These are phyloP conservation scores for Actinernus sp. DNA, from an alignment of 92 coral and sea anemone species.

Conservation along the genomic window DNA sequence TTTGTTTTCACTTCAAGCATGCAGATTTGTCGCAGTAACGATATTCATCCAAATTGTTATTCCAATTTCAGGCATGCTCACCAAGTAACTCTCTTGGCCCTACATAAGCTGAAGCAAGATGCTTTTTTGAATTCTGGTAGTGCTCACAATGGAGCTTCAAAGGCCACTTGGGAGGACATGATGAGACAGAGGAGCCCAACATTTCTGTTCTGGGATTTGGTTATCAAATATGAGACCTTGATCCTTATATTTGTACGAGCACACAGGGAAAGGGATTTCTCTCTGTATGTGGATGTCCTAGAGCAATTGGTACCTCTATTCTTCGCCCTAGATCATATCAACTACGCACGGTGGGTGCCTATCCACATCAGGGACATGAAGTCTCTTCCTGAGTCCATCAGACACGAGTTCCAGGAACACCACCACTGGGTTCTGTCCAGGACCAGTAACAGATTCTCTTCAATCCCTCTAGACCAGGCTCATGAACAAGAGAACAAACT, in stretches of 20 bases:
- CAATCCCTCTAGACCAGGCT: conserved; percentile 68
- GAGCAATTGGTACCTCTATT: conserved; percentile 43
- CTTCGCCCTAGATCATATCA: conserved; percentile 58
- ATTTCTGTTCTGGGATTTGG: conserved; percentile 35
- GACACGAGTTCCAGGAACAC: conserved; percentile 37
- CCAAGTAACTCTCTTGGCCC: conserved; percentile 55
- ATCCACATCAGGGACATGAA: conserved; percentile 71
- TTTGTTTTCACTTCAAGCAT: background rate
- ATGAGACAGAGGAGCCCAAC: conserved; percentile 32
- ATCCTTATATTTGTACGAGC: conserved; percentile 46
- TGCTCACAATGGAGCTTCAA: background rate
- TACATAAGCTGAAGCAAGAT: conserved; percentile 30
- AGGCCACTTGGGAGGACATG: conserved; percentile 31
- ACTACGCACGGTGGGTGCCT: conserved; percentile 72
- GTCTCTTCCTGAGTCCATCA: conserved; percentile 45
- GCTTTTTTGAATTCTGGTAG: conserved; percentile 9
- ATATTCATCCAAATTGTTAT: too few relatives aligned
- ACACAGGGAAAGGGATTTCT: conserved; percentile 31
- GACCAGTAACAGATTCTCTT: conserved; percentile 44
- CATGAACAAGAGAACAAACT: conserved; percentile 66
- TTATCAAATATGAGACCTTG: conserved; percentile 36
- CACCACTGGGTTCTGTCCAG: conserved; percentile 71
- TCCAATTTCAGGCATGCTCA: conserved; percentile 47
- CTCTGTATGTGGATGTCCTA: conserved; percentile 37
- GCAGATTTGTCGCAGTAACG: conserved; percentile 4